Percentiles rank a stretch among this genome's conserved stretches.
Evolutionary conservation across 2,888 invertebrate genomes (phyloP).

Genomic region (Zele albiditarsus): DNA sequence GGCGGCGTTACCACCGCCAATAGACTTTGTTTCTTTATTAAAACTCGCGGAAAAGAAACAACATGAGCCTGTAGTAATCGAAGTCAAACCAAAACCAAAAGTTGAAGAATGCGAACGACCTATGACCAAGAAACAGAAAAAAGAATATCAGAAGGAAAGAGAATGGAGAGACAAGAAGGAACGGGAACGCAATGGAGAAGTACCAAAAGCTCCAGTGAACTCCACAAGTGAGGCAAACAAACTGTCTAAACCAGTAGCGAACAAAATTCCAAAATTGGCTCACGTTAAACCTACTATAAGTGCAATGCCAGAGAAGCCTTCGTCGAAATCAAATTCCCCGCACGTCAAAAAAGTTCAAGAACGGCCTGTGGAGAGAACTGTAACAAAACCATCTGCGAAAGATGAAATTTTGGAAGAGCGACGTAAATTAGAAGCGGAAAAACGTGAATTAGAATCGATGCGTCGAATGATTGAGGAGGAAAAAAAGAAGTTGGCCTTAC

Average conservation of each 20-base stretch:
- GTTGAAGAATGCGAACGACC: conserved; percentile 78
- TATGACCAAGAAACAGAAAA: conserved; percentile 87
- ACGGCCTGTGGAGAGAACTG: conserved; percentile 37
- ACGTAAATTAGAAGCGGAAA: conserved; percentile 65
- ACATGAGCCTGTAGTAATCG: conserved; percentile 82
- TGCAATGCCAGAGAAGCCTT: conserved; percentile 46
- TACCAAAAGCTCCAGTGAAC: conserved; percentile 28
- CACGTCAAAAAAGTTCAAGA: conserved; percentile 35
- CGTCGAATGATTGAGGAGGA: conserved; percentile 67
- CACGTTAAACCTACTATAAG: conserved; percentile 43
- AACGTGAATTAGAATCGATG: conserved; percentile 65
- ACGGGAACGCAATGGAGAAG: conserved; percentile 52
- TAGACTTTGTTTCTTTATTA: conserved; percentile 85
- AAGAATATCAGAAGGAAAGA: conserved; percentile 83
- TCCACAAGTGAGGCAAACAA: conserved; percentile 47
- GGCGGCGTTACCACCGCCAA: conserved; percentile 80
- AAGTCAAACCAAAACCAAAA: conserved; percentile 72
- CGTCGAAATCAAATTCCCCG: conserved; percentile 38
- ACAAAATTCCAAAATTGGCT: conserved; percentile 55
- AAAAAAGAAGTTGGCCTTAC: conserved; percentile 59
- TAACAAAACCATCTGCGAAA: conserved; percentile 53
- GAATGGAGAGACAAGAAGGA: conserved; percentile 77
- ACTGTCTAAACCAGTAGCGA: conserved; percentile 51
- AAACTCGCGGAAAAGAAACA: conserved; percentile 90
- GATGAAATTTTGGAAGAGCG: conserved; percentile 65